A percentile compares a stretch with the other conserved stretches of the same genome.
phyloP scores from a whole-genome alignment of 2,797 vertebrate genomes.

The Phyllotis vaccarum region DNA sequence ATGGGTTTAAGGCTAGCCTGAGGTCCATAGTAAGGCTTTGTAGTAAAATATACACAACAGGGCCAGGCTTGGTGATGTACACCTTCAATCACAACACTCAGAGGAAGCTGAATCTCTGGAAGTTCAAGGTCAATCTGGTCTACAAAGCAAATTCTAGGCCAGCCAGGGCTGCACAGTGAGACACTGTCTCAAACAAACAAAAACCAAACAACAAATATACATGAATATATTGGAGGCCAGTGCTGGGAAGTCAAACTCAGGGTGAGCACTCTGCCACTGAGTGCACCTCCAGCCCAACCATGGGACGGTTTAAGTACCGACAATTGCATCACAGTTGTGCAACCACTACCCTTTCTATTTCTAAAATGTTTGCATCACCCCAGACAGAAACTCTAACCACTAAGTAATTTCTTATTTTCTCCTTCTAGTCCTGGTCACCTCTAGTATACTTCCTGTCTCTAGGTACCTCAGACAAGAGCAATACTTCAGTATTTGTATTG shows the following conservation, averaged over 20 bases:
- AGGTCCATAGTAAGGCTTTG: background rate
- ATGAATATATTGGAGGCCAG: background rate
- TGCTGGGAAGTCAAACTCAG: background rate
- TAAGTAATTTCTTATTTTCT: background rate
- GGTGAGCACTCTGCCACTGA: background rate
- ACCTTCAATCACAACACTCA: background rate
- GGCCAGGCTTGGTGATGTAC: background rate
- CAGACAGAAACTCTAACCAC: background rate
- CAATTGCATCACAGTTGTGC: background rate
- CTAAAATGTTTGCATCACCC: background rate
- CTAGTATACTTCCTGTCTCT: background rate
- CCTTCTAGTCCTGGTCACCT: background rate
- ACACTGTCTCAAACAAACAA: background rate
- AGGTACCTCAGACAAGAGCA: background rate
- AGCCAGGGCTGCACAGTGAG: background rate
- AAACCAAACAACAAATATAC: background rate
- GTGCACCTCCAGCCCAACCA: background rate
- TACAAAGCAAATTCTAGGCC: background rate
- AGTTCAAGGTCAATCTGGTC: background rate
- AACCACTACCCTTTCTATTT: background rate
- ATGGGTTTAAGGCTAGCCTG: background rate
- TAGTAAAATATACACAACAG: background rate
- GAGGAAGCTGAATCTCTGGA: background rate
- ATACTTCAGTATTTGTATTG: background rate
- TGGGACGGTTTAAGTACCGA: background rate